Evolutionary conservation across 1,140 invertebrate species (phyloP), one percentile per base, ranked within the genome.

Genomic region (Hetaerina americana): DNA sequence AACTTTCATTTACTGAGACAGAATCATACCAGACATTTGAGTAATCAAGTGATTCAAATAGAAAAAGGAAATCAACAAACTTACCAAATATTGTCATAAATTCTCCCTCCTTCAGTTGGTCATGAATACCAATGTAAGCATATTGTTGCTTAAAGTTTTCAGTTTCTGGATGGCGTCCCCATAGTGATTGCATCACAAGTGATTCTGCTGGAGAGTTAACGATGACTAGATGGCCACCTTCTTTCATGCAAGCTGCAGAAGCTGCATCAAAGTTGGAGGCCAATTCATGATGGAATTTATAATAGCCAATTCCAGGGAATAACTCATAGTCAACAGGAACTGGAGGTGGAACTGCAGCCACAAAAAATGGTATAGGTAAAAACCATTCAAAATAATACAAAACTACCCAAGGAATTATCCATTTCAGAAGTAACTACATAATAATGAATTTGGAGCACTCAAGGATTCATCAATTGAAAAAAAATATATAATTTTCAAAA

Each of bases 81-180:
- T 27, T 69, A 5, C 80, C 81, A 0, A 78, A 75, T 27, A 82
- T 76, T 8, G 80, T 81, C 5, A 80, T 78, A 79, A 80, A 81
- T 12, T 81, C 79, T 26, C 78, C 78, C 72, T 82, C 79, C 28
- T 73, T 74, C 73, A 79, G 82, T 25, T 81, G 74, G 72, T 82
- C 80, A 70, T 83, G 80, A 68, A 80, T 77, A 0, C 80, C 81
- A 10, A 83, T 71, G n/a, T 75, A 80, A 0, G 80, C 80, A 57
- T 18, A 57, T 57, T 12, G 40, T 12, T 57, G 22, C 2, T 12
- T 12, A 10, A 18, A 57, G 2, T 5, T 1, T 10, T 5, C 1
- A 57, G 40, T 57, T 12, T 57, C 40, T 10, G 2, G 2, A 57
- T 57, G 2, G 3, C 22, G 15, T 18, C 22, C 22, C 3, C 15